Evolutionary conservation across 1,140 invertebrate genomes (phyloP).

Genomic region (Anagrus nilaparvatae): DNA sequence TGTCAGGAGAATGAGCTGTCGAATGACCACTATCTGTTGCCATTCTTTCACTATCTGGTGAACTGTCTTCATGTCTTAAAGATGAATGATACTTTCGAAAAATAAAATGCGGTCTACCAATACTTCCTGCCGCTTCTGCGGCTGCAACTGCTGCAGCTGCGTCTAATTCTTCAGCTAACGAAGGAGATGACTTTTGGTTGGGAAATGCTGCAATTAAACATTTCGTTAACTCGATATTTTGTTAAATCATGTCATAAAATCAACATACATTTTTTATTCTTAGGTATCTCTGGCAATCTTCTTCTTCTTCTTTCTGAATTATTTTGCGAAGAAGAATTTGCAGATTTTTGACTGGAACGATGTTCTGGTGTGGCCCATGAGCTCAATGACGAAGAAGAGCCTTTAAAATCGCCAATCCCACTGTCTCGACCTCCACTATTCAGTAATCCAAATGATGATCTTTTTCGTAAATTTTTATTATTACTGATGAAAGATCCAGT

Average conservation of each 20-base stretch:
- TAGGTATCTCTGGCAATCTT: conserved; percentile 78
- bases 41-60: conserved; percentile 72
- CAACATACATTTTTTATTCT: conserved; percentile 77
- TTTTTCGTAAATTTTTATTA: too few species aligned
- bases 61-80: conserved; percentile 68
- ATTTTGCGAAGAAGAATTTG: conserved; percentile 20
- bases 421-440: conserved; percentile 33
- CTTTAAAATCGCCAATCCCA: conserved; percentile 32
- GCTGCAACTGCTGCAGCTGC: conserved; percentile 19
- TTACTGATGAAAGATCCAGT: conserved; percentile 34
- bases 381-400: conserved; percentile 34
- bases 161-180: conserved; percentile 61
- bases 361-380: conserved; percentile 38
- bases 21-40: conserved; percentile 81
- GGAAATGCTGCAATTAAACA: too few species aligned
- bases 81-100: conserved; percentile 56
- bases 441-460: too few species aligned
- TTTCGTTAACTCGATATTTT: too few species aligned
- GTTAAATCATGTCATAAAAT: too few species aligned
- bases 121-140: conserved; percentile 9
- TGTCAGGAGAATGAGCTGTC: conserved; percentile 79
- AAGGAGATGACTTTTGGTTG: conserved; percentile 42
- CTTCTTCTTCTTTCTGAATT: conserved; percentile 58
- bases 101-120: conserved; percentile 47
- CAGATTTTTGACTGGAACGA: conserved; percentile 24